phyloP scores from a whole-genome alignment of 2,113 vertebrate species.

The Orthonyx spaldingii region DNA sequence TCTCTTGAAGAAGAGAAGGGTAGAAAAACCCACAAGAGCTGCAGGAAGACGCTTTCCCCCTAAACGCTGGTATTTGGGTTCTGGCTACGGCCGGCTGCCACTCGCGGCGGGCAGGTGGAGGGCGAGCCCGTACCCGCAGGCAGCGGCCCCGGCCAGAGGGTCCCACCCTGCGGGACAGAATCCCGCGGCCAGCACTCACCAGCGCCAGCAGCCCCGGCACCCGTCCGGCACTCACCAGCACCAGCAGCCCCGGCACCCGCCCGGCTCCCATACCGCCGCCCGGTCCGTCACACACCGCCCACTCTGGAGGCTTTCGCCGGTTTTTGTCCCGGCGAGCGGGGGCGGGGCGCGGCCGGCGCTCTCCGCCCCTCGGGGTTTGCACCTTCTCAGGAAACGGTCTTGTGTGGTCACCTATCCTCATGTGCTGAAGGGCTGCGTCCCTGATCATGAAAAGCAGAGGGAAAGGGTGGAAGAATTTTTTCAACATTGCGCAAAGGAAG shows the following conservation, averaged over 20 bases:
- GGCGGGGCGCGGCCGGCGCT: neutral
- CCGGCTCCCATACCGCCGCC: neutral
- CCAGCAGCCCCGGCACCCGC: fast-evolving
- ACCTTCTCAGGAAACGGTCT: too few species aligned
- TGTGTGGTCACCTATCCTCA: too few species aligned
- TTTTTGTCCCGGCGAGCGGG: too few species aligned
- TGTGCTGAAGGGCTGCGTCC: fast-evolving
- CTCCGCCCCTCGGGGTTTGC: too few species aligned
- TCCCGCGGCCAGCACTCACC: neutral
- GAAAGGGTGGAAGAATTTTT: neutral
- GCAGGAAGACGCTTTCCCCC: neutral
- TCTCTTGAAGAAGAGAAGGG: fast-evolving
- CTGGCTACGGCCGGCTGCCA: too few species aligned
- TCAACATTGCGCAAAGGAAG: fast-evolving
- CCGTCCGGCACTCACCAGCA: neutral
- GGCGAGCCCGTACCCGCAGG: too few species aligned
- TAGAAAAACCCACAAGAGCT: fast-evolving
- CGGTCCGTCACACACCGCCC: too few species aligned
- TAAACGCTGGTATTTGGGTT: fast-evolving
- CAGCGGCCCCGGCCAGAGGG: neutral
- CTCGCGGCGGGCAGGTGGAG: fast-evolving
- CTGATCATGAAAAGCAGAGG: too few species aligned
- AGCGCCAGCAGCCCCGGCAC: neutral
- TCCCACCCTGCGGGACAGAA: neutral
- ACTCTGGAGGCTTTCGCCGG: too few species aligned